phyloP scores from a whole-genome alignment of 92 coral and sea anemone species.

The Actinostola sp. region DNA sequence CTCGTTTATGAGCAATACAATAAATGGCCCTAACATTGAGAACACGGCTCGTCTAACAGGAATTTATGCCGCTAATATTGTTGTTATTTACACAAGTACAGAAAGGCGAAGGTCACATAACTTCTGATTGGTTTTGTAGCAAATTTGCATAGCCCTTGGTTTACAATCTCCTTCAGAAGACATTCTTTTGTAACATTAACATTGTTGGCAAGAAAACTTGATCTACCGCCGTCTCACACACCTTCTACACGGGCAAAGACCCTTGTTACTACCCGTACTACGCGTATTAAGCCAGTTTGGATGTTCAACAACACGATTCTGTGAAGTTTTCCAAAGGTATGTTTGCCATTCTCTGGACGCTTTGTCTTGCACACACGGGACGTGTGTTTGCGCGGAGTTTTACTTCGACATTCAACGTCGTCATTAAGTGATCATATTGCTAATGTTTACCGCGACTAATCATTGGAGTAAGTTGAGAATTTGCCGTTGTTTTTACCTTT shows the following conservation, averaged over 20 bases:
- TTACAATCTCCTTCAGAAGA: conserved; percentile 11
- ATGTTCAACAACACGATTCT: too few relatives aligned
- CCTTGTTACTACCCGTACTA: too few relatives aligned
- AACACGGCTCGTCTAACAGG: not conserved
- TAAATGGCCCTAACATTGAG: not conserved
- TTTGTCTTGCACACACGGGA: not conserved
- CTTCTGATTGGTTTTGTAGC: conserved; percentile 34
- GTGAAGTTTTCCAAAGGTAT: not conserved
- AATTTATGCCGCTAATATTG: conserved; percentile 16
- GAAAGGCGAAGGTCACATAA: conserved; percentile 26
- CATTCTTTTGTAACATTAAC: conserved; percentile 73
- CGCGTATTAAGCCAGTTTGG: too few relatives aligned
- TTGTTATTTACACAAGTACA: conserved; percentile 28
- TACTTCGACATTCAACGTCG: not conserved
- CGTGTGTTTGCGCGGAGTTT: not conserved
- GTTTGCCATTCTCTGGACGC: not conserved
- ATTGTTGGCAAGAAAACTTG: conserved; percentile 58
- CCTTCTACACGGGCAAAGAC: not conserved
- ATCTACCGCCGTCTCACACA: not conserved
- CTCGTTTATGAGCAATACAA: too few relatives aligned
- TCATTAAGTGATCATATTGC: not conserved
- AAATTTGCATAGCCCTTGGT: conserved; percentile 37
- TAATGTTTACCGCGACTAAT: not conserved
- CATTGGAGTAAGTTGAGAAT: not conserved
- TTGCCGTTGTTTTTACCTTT: not conserved